A percentile compares a stretch with the other conserved stretches of the same genome.
Evolutionary conservation across 2,797 vertebrate genomes (phyloP).

Genomic region (Jordanella pulchra): DNA sequence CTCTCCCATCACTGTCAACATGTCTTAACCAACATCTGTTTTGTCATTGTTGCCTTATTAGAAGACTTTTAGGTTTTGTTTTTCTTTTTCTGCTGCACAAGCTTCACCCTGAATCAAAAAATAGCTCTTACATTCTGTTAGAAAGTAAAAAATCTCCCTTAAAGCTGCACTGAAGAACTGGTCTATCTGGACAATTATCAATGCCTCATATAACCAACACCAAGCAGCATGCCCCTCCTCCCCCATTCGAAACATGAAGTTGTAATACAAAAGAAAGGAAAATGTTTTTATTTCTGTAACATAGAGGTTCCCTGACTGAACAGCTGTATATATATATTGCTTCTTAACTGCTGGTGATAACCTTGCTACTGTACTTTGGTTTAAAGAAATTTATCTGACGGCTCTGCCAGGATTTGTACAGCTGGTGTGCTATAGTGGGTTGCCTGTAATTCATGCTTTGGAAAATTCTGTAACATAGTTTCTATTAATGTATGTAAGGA

Average conservation of each 20-base stretch:
- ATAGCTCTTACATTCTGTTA: constrained; percentile 44
- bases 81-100: constrained; percentile 64
- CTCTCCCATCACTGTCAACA: constrained; percentile 48
- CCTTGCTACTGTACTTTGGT: constrained; percentile 60
- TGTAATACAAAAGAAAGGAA: constrained; percentile 28
- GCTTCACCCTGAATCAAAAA: constrained; percentile 50
- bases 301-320: constrained; percentile 68
- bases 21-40: constrained; percentile 72
- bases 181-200: constrained; percentile 35
- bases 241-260: constrained; percentile 30
- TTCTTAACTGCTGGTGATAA: constrained; percentile 73
- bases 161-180: constrained; percentile 49
- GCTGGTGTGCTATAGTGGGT: constrained; percentile 76
- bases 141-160: constrained; percentile 31
- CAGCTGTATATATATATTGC: constrained; percentile 82
- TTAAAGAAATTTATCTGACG: constrained; percentile 66
- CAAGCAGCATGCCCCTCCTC: constrained; percentile 58
- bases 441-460: constrained; percentile 79
- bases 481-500: constrained; percentile 79
- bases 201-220: constrained; percentile 57
- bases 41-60: constrained; percentile 80
- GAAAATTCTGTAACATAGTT: constrained; percentile 81
- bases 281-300: constrained; percentile 58
- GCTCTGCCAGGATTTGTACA: constrained; percentile 73
- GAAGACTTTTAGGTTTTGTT: constrained; percentile 60